Conservation (phyloP, 2,113 vertebrate genomes). For the Phrynosoma blainvillii region DNA sequence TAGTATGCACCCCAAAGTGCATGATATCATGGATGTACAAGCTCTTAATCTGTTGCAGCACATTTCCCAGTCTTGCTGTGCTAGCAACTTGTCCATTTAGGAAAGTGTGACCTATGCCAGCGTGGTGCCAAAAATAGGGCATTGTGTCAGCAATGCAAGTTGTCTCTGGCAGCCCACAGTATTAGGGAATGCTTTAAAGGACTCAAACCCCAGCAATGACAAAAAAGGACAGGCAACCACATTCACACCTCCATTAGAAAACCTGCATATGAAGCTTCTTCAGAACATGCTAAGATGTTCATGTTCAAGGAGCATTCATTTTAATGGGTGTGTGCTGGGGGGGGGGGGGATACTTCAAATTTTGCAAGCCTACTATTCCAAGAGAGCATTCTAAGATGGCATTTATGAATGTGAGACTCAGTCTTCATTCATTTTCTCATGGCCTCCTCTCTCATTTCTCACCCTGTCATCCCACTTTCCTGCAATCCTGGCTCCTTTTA, state of each 20-base stretch:
- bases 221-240: background rate
- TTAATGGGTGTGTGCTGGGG: background rate
- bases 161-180: background rate
- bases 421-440: background rate
- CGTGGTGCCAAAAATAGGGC: background rate
- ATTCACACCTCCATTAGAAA: background rate
- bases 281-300: too few species aligned
- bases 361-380: background rate
- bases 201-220: background rate
- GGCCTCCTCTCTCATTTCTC: too few species aligned
- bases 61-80: background rate
- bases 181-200: background rate
- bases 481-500: too few species aligned
- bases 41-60: background rate
- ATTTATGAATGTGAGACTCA: background rate
- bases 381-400: background rate
- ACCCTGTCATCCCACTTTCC: background rate
- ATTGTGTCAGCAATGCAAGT: background rate
- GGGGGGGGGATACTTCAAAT: too few species aligned
- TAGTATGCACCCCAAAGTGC: background rate
- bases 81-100: background rate
- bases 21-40: background rate
- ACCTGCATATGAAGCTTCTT: background rate
- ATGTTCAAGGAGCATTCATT: background rate
- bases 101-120: background rate